Percentiles rank a stretch among this genome's conserved stretches.
Evolutionary conservation across 53 echinoderm and acorn worm species (phyloP).

Genomic region (Stichopus horrens): DNA sequence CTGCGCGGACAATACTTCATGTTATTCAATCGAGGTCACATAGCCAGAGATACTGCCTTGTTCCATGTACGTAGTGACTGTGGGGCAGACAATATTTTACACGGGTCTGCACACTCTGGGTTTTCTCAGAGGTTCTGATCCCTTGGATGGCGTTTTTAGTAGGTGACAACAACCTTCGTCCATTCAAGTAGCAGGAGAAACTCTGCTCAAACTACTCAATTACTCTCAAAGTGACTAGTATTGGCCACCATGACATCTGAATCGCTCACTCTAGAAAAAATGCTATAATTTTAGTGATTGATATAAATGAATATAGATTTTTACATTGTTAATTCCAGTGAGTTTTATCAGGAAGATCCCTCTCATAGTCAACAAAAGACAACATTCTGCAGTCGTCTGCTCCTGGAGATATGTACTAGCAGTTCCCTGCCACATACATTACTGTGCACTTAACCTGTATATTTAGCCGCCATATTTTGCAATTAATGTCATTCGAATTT

Average conservation of each 20-base stretch:
- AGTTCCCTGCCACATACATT: too few species aligned
- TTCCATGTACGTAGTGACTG: neutral
- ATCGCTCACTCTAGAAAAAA: too few species aligned
- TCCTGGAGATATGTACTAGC: too few species aligned
- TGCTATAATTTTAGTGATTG: too few species aligned
- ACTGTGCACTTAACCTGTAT: neutral
- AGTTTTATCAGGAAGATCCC: neutral
- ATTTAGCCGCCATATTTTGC: neutral
- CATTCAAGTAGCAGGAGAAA: too few species aligned
- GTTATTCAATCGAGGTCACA: constrained; percentile 16
- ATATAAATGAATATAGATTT: too few species aligned
- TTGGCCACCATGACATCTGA: too few species aligned
- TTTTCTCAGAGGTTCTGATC: neutral
- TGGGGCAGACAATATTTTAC: too few species aligned
- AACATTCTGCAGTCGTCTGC: neutral
- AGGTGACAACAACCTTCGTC: neutral
- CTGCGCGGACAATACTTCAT: neutral
- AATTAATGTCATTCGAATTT: constrained; percentile 12
- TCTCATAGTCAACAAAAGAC: neutral
- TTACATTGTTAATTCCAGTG: too few species aligned
- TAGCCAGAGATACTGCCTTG: constrained; percentile 5
- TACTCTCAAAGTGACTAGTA: too few species aligned
- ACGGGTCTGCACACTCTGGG: neutral
- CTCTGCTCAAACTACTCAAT: neutral
- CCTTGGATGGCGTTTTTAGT: neutral